Conservation (phyloP, 2,797 vertebrate species). For the Propithecus perrieri region DNA sequence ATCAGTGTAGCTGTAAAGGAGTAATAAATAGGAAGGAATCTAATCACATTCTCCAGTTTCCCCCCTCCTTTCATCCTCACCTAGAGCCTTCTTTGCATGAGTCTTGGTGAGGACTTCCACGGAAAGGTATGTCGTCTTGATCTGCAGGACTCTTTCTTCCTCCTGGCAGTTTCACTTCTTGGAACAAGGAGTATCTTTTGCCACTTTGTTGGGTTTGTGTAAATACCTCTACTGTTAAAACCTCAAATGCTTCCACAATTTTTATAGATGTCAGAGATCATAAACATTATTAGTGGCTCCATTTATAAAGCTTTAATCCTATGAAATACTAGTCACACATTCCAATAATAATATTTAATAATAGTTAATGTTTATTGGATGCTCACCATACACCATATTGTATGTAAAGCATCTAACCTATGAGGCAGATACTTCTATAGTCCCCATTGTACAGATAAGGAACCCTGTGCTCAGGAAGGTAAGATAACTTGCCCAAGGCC, state of each 20-base stretch:
- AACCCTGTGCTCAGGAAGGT: neutral
- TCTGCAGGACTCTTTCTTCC: neutral
- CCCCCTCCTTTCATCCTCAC: neutral
- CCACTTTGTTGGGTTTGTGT: neutral
- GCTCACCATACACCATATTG: neutral
- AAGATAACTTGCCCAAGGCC: neutral
- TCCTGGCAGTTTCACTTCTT: neutral
- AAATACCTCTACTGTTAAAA: neutral
- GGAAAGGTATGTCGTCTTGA: neutral
- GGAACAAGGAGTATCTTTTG: neutral
- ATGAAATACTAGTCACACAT: neutral
- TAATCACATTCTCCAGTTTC: neutral
- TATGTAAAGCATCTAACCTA: neutral
- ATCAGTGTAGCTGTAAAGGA: neutral
- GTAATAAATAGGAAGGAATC: neutral
- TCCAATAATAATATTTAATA: neutral
- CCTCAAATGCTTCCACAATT: neutral
- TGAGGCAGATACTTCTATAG: neutral
- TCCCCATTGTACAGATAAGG: neutral
- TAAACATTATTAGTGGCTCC: neutral
- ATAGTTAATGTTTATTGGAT: neutral
- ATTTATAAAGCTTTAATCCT: neutral
- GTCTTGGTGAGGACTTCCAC: neutral
- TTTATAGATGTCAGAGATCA: neutral
- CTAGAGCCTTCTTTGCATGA: neutral